These are phyloP conservation scores for Metalampra italica DNA, from an alignment of 2,888 invertebrate species.

Conservation along the genomic window DNA sequence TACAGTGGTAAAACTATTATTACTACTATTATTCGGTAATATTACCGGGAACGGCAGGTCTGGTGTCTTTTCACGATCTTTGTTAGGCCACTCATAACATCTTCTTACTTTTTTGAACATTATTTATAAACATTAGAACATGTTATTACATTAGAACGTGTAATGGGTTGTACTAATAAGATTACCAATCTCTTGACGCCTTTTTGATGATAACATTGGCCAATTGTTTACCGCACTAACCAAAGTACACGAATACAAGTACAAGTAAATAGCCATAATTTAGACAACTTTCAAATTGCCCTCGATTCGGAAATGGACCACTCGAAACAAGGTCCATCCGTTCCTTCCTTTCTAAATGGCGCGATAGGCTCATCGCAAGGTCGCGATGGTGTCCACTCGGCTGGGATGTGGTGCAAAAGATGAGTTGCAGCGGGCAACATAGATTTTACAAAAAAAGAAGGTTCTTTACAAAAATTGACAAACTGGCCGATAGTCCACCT, in stretches of 20 bases:
- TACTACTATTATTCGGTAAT: too few relatives aligned
- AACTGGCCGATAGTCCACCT: too few relatives aligned
- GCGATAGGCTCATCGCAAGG: slow-evolving; percentile 47
- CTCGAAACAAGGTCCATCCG: slow-evolving; percentile 44
- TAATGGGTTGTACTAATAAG: too few relatives aligned
- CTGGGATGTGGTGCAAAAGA: slow-evolving; percentile 13
- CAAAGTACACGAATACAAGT: background rate
- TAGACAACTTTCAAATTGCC: slow-evolving; percentile 45
- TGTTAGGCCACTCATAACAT: too few relatives aligned
- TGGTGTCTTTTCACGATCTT: too few relatives aligned
- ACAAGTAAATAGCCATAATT: slow-evolving; percentile 10
- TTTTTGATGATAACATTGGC: background rate
- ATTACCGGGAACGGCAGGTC: too few relatives aligned
- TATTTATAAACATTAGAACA: too few relatives aligned
- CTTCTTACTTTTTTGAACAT: too few relatives aligned
- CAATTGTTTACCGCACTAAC: background rate
- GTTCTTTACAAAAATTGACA: too few relatives aligned
- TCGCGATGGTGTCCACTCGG: slow-evolving; percentile 34
- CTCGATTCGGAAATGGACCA: slow-evolving; percentile 45
- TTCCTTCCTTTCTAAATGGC: slow-evolving; percentile 58
- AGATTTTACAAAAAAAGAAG: background rate
- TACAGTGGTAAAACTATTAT: too few relatives aligned
- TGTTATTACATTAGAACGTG: too few relatives aligned
- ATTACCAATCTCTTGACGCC: too few relatives aligned
- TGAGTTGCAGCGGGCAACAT: background rate